Percentiles rank a stretch among this genome's conserved stretches.
These are phyloP conservation scores for Leistus spinibarbis DNA, from an alignment of 2,888 invertebrate genomes.

Conservation along the genomic window DNA sequence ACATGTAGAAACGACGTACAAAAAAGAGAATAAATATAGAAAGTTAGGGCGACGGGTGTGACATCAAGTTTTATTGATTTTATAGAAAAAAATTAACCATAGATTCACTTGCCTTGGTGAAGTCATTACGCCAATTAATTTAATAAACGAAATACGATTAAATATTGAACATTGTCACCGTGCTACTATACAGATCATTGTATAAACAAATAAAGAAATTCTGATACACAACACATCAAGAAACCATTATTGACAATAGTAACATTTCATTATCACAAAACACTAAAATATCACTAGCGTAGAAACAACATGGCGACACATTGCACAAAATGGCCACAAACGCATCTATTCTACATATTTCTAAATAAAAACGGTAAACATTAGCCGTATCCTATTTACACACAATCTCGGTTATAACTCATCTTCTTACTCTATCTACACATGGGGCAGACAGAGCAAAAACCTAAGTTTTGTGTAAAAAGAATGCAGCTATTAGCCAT, in stretches of 20 bases:
- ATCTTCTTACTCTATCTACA: too few relatives aligned
- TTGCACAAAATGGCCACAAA: neutral
- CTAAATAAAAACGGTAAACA: too few relatives aligned
- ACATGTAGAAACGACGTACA: conserved; percentile 9
- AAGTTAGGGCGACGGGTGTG: conserved; percentile 39
- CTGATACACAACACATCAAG: conserved; percentile 35
- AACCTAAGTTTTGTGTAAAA: too few relatives aligned
- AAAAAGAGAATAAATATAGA: conserved; percentile 35
- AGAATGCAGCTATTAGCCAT: too few relatives aligned
- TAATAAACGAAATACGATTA: conserved; percentile 22
- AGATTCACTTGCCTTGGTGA: conserved; percentile 30
- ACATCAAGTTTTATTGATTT: conserved; percentile 39
- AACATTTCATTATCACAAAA: conserved; percentile 17
- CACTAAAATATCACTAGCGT: neutral
- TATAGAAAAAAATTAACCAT: conserved; percentile 25
- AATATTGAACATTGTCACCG: conserved; percentile 36
- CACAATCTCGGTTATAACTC: too few relatives aligned
- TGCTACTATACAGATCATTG: conserved; percentile 30
- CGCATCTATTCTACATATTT: neutral
- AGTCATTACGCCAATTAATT: conserved; percentile 25
- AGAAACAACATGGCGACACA: neutral
- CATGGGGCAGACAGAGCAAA: too few relatives aligned
- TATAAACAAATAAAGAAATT: conserved; percentile 36
- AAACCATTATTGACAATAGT: conserved; percentile 35
- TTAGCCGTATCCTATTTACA: too few relatives aligned